A percentile compares a stretch with the other conserved stretches of the same genome.
Evolutionary conservation across 1,140 invertebrate genomes (phyloP).

Genomic region (Ridgeia piscesae): DNA sequence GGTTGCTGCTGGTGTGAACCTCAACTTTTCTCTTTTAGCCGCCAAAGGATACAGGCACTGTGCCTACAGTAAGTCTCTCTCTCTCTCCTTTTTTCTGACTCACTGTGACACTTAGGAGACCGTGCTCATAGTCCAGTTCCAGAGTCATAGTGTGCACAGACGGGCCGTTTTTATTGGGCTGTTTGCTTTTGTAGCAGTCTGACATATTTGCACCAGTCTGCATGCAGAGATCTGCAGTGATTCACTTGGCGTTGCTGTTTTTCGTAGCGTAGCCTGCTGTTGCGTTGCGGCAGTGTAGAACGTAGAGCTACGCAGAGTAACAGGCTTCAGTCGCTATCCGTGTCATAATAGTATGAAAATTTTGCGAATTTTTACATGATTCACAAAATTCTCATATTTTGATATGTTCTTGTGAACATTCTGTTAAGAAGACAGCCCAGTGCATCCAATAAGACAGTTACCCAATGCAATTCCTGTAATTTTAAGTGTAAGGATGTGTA

Average conservation of each 20-base stretch:
- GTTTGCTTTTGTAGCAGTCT: background rate
- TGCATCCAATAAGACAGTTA: background rate
- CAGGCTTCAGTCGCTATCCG: background rate
- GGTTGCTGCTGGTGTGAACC: background rate
- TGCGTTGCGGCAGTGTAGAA: background rate
- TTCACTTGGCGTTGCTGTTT: background rate
- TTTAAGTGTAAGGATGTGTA: background rate
- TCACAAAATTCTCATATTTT: background rate
- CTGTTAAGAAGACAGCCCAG: background rate
- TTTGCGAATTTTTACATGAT: background rate
- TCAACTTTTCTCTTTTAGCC: constrained; percentile 5
- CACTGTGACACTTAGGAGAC: background rate
- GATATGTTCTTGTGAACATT: background rate
- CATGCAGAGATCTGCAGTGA: background rate
- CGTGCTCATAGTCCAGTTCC: background rate
- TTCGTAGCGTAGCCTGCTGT: background rate
- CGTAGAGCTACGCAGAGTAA: background rate
- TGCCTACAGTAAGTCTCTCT: background rate
- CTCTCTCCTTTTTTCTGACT: background rate
- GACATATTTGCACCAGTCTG: background rate
- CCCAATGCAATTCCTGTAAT: background rate
- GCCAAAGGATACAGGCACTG: constrained; percentile 3
- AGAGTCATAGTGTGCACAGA: background rate
- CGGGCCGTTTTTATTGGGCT: background rate
- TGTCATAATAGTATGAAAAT: background rate